Conservation (phyloP, 2,888 invertebrate genomes). For the Clepsis dumicolana region DNA sequence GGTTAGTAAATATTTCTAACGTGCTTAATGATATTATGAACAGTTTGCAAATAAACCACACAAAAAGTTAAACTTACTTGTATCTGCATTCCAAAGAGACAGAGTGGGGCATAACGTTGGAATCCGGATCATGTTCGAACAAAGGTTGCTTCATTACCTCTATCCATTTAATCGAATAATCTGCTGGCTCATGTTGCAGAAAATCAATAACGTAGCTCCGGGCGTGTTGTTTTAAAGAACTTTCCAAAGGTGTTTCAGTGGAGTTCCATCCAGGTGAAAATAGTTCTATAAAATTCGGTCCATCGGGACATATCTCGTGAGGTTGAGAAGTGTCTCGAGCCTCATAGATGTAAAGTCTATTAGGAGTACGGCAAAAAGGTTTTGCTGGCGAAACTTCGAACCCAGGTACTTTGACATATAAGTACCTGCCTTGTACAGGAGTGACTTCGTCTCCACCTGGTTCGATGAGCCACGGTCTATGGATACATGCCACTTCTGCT, state of each 20-base stretch:
- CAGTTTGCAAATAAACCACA: not conserved
- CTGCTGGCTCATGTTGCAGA: slow-evolving; percentile 90
- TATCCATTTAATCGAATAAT: slow-evolving; percentile 92
- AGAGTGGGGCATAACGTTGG: slow-evolving; percentile 81
- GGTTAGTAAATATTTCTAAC: not conserved
- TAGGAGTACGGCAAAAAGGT: slow-evolving; percentile 88
- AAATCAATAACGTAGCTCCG: slow-evolving; percentile 92
- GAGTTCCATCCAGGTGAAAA: slow-evolving; percentile 91
- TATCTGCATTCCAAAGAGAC: slow-evolving; percentile 88
- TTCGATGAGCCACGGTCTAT: slow-evolving; percentile 92
- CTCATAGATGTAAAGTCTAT: slow-evolving; percentile 90
- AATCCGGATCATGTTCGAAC: slow-evolving; percentile 80
- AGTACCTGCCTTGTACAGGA: slow-evolving; percentile 87
- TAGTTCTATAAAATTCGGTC: slow-evolving; percentile 86
- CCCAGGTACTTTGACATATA: slow-evolving; percentile 90
- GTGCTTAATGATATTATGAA: not conserved
- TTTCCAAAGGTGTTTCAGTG: slow-evolving; percentile 74
- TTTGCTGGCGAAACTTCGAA: slow-evolving; percentile 83
- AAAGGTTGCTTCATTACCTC: slow-evolving; percentile 90
- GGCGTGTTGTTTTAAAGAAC: slow-evolving; percentile 85
- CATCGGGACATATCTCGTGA: slow-evolving; percentile 89
- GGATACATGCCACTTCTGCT: slow-evolving; percentile 88
- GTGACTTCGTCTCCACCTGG: slow-evolving; percentile 90
- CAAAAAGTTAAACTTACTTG: slow-evolving; percentile 80
- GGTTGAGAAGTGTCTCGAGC: slow-evolving; percentile 88